These are phyloP conservation scores for Thereva nobilitata DNA, from an alignment of 2,888 invertebrate species.

Conservation along the genomic window DNA sequence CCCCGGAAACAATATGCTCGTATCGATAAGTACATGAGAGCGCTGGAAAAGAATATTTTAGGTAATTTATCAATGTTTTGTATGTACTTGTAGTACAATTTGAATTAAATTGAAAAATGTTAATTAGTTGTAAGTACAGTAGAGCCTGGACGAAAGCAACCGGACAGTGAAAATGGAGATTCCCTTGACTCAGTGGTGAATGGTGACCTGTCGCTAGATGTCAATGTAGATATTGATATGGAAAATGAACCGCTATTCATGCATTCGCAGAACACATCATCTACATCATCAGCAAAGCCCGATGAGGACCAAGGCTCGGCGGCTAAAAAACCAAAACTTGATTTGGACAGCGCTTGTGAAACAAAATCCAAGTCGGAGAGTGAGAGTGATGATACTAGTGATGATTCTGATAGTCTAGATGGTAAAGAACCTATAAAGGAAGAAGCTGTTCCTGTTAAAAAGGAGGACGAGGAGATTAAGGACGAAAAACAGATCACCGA, in stretches of 20 bases:
- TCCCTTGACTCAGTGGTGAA: conserved; percentile 60
- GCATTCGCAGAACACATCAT: conserved; percentile 44
- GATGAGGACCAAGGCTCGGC: conserved; percentile 29
- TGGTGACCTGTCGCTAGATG: conserved; percentile 60
- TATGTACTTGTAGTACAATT: background rate
- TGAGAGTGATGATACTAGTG: conserved; percentile 47
- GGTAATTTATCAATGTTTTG: conserved; percentile 45
- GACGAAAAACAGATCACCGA: conserved; percentile 2
- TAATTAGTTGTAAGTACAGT: conserved; percentile 72
- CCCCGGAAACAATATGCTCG: conserved; percentile 94
- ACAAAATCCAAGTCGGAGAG: conserved; percentile 23
- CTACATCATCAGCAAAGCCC: conserved; percentile 38
- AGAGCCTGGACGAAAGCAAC: conserved; percentile 67
- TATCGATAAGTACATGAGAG: conserved; percentile 95
- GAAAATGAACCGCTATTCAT: conserved; percentile 59
- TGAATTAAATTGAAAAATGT: background rate
- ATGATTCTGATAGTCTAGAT: conserved; percentile 46
- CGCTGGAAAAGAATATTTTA: conserved; percentile 91
- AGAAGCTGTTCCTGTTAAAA: conserved; percentile 3
- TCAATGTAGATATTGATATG: conserved; percentile 64
- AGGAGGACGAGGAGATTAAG: conserved; percentile 28
- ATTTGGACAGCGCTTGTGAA: conserved; percentile 2
- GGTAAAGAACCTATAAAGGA: conserved; percentile 19
- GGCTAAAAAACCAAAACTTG: conserved; percentile 3
- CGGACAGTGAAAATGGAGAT: conserved; percentile 71